phyloP scores from a whole-genome alignment of 2,113 vertebrate species.

The Rissa tridactyla region DNA sequence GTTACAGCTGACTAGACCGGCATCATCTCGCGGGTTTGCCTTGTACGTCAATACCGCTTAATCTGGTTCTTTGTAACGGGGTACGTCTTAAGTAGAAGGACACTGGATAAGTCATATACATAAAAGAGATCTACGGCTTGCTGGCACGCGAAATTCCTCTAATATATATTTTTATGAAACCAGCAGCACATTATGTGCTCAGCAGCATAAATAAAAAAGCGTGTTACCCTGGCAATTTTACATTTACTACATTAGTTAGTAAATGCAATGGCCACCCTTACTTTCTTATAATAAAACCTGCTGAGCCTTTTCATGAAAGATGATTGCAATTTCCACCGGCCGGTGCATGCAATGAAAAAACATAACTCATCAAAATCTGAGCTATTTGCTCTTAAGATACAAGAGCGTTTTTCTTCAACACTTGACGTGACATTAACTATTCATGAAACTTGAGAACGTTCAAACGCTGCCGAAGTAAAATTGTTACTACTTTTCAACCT shows the following conservation, averaged over 20 bases:
- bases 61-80: not conserved
- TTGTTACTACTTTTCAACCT: conserved; percentile 66
- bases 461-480: conserved; percentile 60
- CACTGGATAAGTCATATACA: conserved; percentile 40
- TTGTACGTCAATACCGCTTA: not conserved
- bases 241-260: conserved; percentile 67
- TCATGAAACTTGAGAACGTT: conserved; percentile 64
- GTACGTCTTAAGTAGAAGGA: conserved; percentile 34
- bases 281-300: conserved; percentile 60
- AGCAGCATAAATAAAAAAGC: conserved; percentile 67
- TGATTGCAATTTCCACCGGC: conserved; percentile 73
- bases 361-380: conserved; percentile 74
- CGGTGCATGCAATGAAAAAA: conserved; percentile 50
- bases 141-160: conserved; percentile 59
- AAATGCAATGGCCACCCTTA: conserved; percentile 53
- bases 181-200: conserved; percentile 44
- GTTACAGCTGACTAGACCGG: not conserved
- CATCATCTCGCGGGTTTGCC: not conserved
- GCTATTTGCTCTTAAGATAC: conserved; percentile 73
- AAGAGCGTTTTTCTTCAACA: conserved; percentile 53
- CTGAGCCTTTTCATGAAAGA: conserved; percentile 71
- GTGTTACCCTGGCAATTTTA: conserved; percentile 56
- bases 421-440: conserved; percentile 74
- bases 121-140: conserved; percentile 44
- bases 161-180: conserved; percentile 58